These are phyloP conservation scores for Halichoerus grypus DNA, from an alignment of 2,113 vertebrate genomes.

Conservation along the genomic window DNA sequence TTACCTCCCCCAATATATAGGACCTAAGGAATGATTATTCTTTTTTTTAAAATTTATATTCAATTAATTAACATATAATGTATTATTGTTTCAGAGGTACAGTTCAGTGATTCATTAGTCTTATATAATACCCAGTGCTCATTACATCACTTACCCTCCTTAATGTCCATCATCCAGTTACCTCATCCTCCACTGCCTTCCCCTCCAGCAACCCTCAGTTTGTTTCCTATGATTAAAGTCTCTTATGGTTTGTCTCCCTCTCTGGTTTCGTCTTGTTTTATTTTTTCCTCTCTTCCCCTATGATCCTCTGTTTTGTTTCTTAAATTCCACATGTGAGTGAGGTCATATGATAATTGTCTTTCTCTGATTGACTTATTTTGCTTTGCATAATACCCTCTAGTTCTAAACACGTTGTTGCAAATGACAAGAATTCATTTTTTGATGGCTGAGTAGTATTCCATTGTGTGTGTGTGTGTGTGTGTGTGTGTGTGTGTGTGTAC, in stretches of 20 bases:
- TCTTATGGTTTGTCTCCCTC: background rate
- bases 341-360: background rate
- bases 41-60: background rate
- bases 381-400: background rate
- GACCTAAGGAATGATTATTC: background rate
- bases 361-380: background rate
- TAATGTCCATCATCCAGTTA: background rate
- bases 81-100: background rate
- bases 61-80: background rate
- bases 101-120: background rate
- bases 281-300: background rate
- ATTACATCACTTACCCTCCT: background rate
- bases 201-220: background rate
- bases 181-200: too few relatives aligned
- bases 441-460: background rate
- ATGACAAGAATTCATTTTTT: background rate
- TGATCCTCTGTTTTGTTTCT: background rate
- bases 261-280: background rate
- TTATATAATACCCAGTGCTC: background rate
- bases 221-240: background rate
- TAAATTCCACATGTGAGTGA: background rate
- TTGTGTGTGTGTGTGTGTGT: too few relatives aligned
- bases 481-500: background rate
- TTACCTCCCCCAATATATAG: background rate
- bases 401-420: background rate